These are phyloP conservation scores for Capreolus pygargus DNA, from an alignment of 2,113 vertebrate genomes.

Conservation along the genomic window DNA sequence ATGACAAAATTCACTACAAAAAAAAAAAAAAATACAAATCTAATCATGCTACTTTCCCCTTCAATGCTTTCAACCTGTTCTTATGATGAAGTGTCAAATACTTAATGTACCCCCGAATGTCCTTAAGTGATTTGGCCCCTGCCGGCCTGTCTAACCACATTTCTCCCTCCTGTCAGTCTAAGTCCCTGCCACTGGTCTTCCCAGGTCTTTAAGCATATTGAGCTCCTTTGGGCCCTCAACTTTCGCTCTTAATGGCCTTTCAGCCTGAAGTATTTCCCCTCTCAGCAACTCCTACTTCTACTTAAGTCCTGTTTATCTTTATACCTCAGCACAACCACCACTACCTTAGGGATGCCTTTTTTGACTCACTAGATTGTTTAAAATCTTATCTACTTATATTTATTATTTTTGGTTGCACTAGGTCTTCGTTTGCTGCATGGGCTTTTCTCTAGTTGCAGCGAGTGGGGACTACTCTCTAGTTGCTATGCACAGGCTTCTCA, in stretches of 20 bases:
- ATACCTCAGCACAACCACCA: background rate
- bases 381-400: background rate
- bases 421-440: background rate
- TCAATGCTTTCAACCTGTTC: background rate
- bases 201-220: background rate
- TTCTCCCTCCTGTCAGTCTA: background rate
- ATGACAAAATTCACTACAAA: too few species aligned
- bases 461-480: background rate
- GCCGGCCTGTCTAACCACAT: background rate
- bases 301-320: background rate
- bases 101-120: background rate
- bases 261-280: background rate
- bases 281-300: background rate
- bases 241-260: background rate
- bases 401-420: background rate
- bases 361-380: background rate
- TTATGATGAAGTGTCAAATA: background rate
- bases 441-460: background rate
- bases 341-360: background rate
- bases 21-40: background rate
- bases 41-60: background rate
- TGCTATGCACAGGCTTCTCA: background rate
- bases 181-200: background rate
- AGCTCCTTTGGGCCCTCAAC: background rate
- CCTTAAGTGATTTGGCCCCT: background rate